A percentile compares a stretch with the other conserved stretches of the same genome.
phyloP scores from a whole-genome alignment of 53 echinoderm and acorn worm genomes.

The Actinopyga echinites region DNA sequence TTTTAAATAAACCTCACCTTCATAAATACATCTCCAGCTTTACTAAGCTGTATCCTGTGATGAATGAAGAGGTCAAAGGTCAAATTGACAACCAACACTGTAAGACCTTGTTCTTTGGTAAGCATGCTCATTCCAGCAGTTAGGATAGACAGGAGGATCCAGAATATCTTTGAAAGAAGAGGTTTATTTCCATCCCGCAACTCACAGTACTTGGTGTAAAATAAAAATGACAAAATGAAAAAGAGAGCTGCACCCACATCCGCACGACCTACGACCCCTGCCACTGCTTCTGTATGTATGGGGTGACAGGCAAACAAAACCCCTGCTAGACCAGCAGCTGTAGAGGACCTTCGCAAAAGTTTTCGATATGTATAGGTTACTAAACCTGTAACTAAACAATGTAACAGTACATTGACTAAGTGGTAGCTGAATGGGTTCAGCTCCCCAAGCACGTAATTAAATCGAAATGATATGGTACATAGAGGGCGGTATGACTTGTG shows the following conservation, averaged over 20 bases:
- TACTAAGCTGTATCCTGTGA: constrained; percentile 54
- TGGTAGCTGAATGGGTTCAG: constrained; percentile 74
- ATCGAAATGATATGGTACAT: constrained; percentile 66
- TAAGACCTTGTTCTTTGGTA: constrained; percentile 93
- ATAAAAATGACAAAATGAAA: constrained; percentile 73
- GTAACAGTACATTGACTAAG: constrained; percentile 63
- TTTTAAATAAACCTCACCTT: constrained; percentile 60
- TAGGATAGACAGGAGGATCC: constrained; percentile 36
- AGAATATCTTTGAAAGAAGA: constrained; percentile 32
- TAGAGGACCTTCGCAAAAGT: constrained; percentile 30
- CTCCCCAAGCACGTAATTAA: constrained; percentile 69
- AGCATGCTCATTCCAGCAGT: constrained; percentile 74
- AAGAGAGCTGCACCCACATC: constrained; percentile 87
- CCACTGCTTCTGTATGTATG: constrained; percentile 97
- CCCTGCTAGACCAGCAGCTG: constrained; percentile 45
- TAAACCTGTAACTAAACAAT: constrained; percentile 57
- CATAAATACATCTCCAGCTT: constrained; percentile 57
- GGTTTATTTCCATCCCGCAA: constrained; percentile 10
- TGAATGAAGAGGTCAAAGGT: constrained; percentile 85
- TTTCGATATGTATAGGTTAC: constrained; percentile 50
- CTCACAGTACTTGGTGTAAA: constrained; percentile 76
- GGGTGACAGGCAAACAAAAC: constrained; percentile 76
- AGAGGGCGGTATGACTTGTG: constrained; percentile 91
- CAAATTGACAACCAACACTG: constrained; percentile 83
- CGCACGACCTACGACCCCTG: constrained; percentile 91